phyloP scores from a whole-genome alignment of 2,113 vertebrate species.

The Proterorhinus semilunaris region DNA sequence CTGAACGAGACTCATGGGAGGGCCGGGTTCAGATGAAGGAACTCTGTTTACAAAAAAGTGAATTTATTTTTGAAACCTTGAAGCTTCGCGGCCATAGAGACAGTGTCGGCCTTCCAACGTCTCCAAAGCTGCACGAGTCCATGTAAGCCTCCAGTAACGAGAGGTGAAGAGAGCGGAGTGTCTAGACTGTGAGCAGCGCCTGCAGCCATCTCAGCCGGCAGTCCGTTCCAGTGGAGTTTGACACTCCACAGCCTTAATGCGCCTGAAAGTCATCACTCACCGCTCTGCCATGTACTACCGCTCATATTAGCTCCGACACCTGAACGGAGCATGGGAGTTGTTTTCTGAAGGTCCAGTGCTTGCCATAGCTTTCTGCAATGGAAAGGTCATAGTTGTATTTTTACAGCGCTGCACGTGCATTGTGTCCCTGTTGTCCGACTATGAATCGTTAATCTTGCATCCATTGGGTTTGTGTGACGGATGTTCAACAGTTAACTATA shows the following conservation, averaged over 20 bases:
- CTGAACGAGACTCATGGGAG: background rate
- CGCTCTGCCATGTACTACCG: slow-evolving; percentile 27
- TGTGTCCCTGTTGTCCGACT: slow-evolving; percentile 28
- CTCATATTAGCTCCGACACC: background rate
- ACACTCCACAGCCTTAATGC: slow-evolving; percentile 42
- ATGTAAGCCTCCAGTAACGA: slow-evolving; percentile 18
- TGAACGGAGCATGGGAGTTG: background rate
- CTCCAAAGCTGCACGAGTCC: slow-evolving; percentile 16
- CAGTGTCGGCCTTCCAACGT: slow-evolving; percentile 19
- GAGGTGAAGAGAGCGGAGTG: slow-evolving; percentile 10
- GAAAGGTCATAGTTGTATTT: slow-evolving; percentile 34
- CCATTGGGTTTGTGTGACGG: background rate
- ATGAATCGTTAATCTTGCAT: slow-evolving; percentile 22
- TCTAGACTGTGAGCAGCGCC: slow-evolving; percentile 33
- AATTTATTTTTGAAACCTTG: slow-evolving; percentile 46
- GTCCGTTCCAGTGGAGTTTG: slow-evolving; percentile 8
- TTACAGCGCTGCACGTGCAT: slow-evolving; percentile 1
- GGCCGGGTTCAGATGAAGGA: slow-evolving; percentile 38
- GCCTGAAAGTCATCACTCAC: background rate
- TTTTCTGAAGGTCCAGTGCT: background rate
- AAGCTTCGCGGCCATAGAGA: slow-evolving; percentile 10
- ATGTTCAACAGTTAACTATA: background rate
- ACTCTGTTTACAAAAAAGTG: slow-evolving; percentile 49
- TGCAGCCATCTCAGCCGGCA: slow-evolving; percentile 18
- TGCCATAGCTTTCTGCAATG: slow-evolving; percentile 22